Base-by-base conservation (phyloP, 2,888 invertebrate genomes). In the Dynastes hyllus region DNA sequence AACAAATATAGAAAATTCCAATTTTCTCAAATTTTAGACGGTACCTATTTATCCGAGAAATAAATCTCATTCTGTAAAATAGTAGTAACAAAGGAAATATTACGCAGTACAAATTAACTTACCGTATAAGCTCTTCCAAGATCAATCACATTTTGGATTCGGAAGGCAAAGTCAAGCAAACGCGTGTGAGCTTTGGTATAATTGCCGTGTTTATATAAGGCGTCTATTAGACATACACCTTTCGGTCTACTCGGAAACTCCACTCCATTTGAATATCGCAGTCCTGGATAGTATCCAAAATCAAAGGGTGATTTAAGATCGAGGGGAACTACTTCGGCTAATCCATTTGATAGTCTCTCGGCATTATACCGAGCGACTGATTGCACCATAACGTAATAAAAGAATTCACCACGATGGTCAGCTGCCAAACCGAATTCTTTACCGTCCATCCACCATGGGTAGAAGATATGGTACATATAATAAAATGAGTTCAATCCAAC, bases 301-400 rank as follows among this genome's bases (percentile, higher is more conserved):
- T 92, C 87, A 71, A 94, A 83, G 69, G 90, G 88, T 66, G 88
- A 86, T 80, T 91, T 89, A 85, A 90, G 90, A 45, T 92, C 90
- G 80, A 93, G 90, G 9, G 91, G 90, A 40, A 91, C 90, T 81
- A 95, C 92, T 81, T 93, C 93, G 16, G 92, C 92, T 71, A 93
- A 90, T 80, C 92, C 93, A 85, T 94, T 92, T 11, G 94, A 92
- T 78, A 95, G 89, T 87, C 95, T 93, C 86, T 95, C 95, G 89
- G 95, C 90, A 86, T 95, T 93, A 88, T 95, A 95, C 82, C 93
- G 93, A 80, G 93, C 91, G 81, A 95, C 84, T 11, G 94, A 84
- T 87, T 95, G 94, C 85, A 93, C 94, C 85, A 94, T 92, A 80
- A 91, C 87, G 87, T 91, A 93, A 87, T 93, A 92, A 88, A 91